phyloP scores from a whole-genome alignment of 2,113 vertebrate species.

The Toxostoma redivivum region DNA sequence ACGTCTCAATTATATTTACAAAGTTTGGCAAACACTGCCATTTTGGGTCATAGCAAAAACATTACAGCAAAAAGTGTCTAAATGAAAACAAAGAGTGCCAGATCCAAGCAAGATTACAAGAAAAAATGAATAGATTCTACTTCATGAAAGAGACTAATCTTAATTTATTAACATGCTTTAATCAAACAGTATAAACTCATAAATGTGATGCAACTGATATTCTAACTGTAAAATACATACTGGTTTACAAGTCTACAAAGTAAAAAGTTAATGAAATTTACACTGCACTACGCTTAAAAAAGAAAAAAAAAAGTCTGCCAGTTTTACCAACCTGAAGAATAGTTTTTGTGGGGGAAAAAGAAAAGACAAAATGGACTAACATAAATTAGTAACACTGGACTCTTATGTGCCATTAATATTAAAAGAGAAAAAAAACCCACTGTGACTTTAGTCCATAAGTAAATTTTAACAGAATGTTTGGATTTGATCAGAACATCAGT shows the following conservation, averaged over 20 bases:
- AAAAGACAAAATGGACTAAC: background rate
- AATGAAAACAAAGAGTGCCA: background rate
- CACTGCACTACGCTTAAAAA: background rate
- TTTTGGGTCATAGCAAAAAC: background rate
- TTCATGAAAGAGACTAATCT: background rate
- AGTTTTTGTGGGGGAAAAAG: background rate
- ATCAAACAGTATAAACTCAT: background rate
- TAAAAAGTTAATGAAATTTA: background rate
- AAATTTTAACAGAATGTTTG: background rate
- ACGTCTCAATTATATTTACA: background rate
- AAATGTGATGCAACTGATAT: background rate
- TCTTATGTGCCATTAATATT: background rate
- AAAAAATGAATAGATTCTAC: rapidly evolving
- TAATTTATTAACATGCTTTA: background rate
- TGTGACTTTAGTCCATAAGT: background rate
- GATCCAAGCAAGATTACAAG: background rate
- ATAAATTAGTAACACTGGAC: background rate
- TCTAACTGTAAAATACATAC: background rate
- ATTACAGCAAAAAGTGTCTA: background rate
- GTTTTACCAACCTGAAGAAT: background rate
- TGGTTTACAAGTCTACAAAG: background rate
- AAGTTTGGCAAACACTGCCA: background rate
- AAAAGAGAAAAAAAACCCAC: background rate
- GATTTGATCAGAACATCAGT: background rate
- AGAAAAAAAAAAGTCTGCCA: background rate